Base-by-base conservation (phyloP, 2,888 invertebrate species). In the Ochropacha duplaris region DNA sequence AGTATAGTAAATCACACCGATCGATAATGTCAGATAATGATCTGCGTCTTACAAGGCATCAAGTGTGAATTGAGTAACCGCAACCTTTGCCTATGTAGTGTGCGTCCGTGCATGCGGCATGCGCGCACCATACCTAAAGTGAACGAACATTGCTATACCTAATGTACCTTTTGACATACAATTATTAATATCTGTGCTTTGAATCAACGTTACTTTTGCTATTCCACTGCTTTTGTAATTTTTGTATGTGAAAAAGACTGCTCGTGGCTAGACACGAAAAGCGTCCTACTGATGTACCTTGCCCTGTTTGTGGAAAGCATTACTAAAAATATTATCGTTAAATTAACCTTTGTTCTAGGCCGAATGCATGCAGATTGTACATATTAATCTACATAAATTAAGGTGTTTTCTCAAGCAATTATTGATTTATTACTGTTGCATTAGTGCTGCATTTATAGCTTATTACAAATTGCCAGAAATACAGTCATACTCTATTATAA, bases 21-120 rank as follows among this genome's bases (percentile, higher is more conserved):
- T 83, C 79, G 81, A 84, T 85, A 85, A 81, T 86, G 74, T 84
- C 79, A 76, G 85, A 87, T 88, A 86, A 84, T 83, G 78, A 87
- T 86, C 86, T 79, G 63, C 72, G 78, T 77, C 71, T 78, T 74
- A 74, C 72, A 76, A 76, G 81, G 83, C 76, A 76, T 79, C 82
- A 76, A 81, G 82, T 85, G 86, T 84, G 81, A 79, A 84, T 84
- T 84, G 85, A 72, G 74, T 79, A 83, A 85, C 86, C 81, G 79
- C 84, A 83, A 80, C 77, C 80, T 83, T 79, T 78, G 77, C 64
- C 59, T 62, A 57, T 59, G 51, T 54, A 55, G 55, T 44, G 57
- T 52, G 58, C 59, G 31, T 31, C 31, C 31, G 58, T 58, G 50
- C 55, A 54, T 52, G 58, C 54, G 57, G 50, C 55, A 54, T 52